A percentile compares a stretch with the other conserved stretches of the same genome.
phyloP scores from a whole-genome alignment of 2,113 vertebrate species.

The Pholis gunnellus region DNA sequence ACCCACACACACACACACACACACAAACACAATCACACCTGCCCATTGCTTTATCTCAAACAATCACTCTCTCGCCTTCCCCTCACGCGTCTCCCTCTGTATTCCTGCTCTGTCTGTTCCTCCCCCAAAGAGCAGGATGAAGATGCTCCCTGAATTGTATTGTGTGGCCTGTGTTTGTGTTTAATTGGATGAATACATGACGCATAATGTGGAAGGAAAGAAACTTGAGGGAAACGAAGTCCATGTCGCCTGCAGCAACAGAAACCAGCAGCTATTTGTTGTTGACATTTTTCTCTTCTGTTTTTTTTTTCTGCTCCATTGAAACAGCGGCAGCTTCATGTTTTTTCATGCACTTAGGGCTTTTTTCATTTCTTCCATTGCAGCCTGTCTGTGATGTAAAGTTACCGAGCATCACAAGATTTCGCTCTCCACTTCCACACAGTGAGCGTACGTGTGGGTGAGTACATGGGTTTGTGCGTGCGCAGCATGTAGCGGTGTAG shows the following conservation, averaged over 20 bases:
- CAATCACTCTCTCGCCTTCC: not conserved
- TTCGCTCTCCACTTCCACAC: slow-evolving; percentile 60
- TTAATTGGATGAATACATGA: slow-evolving; percentile 83
- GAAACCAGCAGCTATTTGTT: slow-evolving; percentile 81
- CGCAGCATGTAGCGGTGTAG: slow-evolving; percentile 8
- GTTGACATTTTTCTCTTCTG: slow-evolving; percentile 76
- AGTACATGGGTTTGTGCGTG: slow-evolving; percentile 28
- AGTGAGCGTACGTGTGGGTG: slow-evolving; percentile 15
- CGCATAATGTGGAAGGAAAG: slow-evolving; percentile 71
- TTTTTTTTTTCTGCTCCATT: slow-evolving; percentile 75
- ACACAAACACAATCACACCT: slow-evolving; percentile 13
- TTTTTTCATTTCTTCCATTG: slow-evolving; percentile 40
- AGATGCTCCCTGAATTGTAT: slow-evolving; percentile 61
- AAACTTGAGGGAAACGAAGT: slow-evolving; percentile 73
- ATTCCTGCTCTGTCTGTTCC: slow-evolving; percentile 25
- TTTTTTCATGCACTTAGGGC: slow-evolving; percentile 67
- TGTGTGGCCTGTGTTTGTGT: slow-evolving; percentile 64
- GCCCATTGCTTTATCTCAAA: slow-evolving; percentile 22
- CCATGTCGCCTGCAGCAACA: slow-evolving; percentile 70
- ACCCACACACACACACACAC: slow-evolving; percentile 33
- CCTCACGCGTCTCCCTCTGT: slow-evolving; percentile 4
- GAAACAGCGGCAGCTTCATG: slow-evolving; percentile 62
- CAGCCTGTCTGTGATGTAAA: slow-evolving; percentile 47
- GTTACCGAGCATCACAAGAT: slow-evolving; percentile 61
- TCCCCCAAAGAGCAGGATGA: slow-evolving; percentile 25